Evolutionary conservation across 2,113 vertebrate genomes (phyloP).

Genomic region (Salminus brasiliensis): DNA sequence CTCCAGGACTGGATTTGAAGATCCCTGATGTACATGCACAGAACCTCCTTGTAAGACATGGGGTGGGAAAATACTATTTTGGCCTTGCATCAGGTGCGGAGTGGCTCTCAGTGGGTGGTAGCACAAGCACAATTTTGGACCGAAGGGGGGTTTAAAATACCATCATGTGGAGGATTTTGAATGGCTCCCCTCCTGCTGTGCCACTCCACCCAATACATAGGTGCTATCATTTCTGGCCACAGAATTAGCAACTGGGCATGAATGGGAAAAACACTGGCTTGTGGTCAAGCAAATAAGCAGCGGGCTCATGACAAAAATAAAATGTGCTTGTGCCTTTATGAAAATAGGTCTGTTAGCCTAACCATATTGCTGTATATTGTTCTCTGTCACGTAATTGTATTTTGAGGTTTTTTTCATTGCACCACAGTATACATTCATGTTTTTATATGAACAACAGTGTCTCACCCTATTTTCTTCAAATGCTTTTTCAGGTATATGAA

Average conservation of each 20-base stretch:
- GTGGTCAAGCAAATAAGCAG: neutral
- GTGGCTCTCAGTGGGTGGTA: too few relatives aligned
- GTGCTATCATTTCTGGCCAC: neutral
- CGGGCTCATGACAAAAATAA: neutral
- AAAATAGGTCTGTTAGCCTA: neutral
- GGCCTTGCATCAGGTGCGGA: neutral
- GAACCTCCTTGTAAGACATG: neutral
- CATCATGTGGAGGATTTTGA: neutral
- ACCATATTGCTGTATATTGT: neutral
- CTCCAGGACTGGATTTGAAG: too few relatives aligned
- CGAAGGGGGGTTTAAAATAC: neutral
- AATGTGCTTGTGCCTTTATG: neutral
- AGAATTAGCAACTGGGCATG: neutral
- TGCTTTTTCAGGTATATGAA: neutral
- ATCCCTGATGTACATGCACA: neutral
- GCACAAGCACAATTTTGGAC: neutral
- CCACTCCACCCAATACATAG: neutral
- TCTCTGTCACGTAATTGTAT: neutral
- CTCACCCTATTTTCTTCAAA: neutral
- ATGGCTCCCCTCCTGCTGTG: neutral
- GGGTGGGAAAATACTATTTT: neutral
- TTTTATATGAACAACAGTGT: neutral
- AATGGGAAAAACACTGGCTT: neutral
- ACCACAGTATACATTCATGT: neutral
- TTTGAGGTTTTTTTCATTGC: neutral